Base-by-base conservation (phyloP, 2,888 invertebrate genomes). In the Odontomyia ornata region DNA sequence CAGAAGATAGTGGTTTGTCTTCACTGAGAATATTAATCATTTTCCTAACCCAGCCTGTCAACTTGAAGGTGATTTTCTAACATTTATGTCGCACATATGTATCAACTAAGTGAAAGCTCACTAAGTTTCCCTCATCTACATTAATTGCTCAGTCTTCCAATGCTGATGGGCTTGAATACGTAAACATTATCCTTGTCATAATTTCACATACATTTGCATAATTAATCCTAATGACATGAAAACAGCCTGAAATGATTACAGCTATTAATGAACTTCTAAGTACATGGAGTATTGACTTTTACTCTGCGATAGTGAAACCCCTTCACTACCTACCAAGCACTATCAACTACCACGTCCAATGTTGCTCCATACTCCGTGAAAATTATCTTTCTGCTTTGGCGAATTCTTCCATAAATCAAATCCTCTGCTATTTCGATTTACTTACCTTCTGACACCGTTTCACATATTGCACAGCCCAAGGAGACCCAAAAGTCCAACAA, bases 391-490 rank as follows among this genome's bases (percentile, higher is more conserved):
- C 69, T 69, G 47, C 69, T 69, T 69, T 47, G 15, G 46, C 69
- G 46, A 47, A 69, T 69, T 69, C 69, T 25, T 23, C 46, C 69
- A 69, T 69, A 69, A 69, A 69, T 69, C 69, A 69, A 69, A 69
- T 47, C 69, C 69, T 69, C 69, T 69, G 69, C 47, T 46, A 69
- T 69, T 69, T 69, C 69, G 69, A 69, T 46, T 69, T 69, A 69
- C 47, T 69, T 69, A 69, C 69, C 69, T 69, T 69, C n/a, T 69
- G 69, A 69, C 69, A 69, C 47, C 69, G 46, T 69, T 69, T n/a
- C 69, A 69, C 69, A 69, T 69, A 69, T 69, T 69, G 69, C 47
- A 47, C 46, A 64, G 64, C 60, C 11, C 21, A 21, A 11, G 0
- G 21, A 21, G 25, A 25, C 25, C 13, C 21, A 25, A 5, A 64